Conservation (phyloP, 2,797 vertebrate species). For the Dendrocincla fuliginosa region DNA sequence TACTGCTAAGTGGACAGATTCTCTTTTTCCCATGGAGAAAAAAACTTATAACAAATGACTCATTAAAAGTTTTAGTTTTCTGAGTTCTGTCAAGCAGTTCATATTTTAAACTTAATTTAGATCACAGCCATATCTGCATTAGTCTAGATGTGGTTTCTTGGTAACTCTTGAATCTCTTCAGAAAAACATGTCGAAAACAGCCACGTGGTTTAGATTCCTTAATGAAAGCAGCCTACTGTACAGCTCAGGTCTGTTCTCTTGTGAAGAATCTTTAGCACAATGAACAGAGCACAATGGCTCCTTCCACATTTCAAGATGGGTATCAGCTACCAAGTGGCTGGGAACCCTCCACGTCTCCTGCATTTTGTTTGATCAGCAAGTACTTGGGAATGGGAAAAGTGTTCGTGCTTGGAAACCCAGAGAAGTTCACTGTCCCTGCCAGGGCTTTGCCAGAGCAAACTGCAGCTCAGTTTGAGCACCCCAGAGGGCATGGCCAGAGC, state of each 20-base stretch:
- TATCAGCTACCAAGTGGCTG: not conserved
- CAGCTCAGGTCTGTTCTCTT: not conserved
- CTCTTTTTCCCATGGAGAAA: not conserved
- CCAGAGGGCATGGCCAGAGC: not conserved
- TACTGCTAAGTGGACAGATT: not conserved
- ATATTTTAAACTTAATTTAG: not conserved
- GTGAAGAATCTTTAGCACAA: not conserved
- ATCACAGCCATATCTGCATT: not conserved
- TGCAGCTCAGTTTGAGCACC: rapidly evolving
- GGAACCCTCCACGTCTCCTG: not conserved
- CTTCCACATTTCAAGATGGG: not conserved
- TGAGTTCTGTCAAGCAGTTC: not conserved
- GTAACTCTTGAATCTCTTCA: not conserved
- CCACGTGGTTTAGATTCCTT: not conserved
- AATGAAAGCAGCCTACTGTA: not conserved
- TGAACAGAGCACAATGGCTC: not conserved
- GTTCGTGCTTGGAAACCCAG: not conserved
- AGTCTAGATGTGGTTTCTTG: not conserved
- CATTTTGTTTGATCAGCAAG: not conserved
- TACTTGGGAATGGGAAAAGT: not conserved
- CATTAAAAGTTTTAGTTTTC: not conserved
- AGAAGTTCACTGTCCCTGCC: not conserved
- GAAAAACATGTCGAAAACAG: not conserved
- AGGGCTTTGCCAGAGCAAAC: not conserved
- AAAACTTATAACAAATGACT: not conserved